Evolutionary conservation across 64 coral and sea anemone species (phyloP), one percentile per base, ranked within the genome.

Genomic region (Stichodactyla mertensii): DNA sequence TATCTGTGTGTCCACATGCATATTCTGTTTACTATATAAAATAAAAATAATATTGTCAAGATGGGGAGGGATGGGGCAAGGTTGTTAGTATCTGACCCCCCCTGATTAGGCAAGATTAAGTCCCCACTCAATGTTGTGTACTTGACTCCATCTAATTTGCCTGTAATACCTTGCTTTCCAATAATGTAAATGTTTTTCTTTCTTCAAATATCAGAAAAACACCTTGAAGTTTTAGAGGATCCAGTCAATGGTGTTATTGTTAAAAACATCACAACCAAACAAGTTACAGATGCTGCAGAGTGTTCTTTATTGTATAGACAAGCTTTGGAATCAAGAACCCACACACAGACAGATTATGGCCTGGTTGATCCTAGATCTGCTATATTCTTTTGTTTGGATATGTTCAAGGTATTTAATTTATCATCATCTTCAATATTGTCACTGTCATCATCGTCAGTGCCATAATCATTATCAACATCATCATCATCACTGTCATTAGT

Each of bases 251-350:
- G 94, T 24, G 80, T 81, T 16, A 16, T 89, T 84, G 7, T 95
- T 8, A 85, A 82, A 55, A 89, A 86, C 71, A 87, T 83, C 54
- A 92, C 94, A 53, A 54, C 85, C 11, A 81, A 89, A 64, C 88
- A 87, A 62, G 91, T 92, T 4, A 52, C 71, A 53, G 85, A 95
- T 92, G 94, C 94, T 7, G 94, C 90, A 61, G 94, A 95, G 52
- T 95, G 94, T 77, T 92, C 91, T 54, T 71, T 84, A 82, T 13
- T 92, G 51, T 95, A 87, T 85, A 86, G 94, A 55, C 87, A 92
- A 55, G 90, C 81, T 5, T 92, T 89, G 90, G 83, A 51, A 71
- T 83, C 79, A 53, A 92, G 87, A 66, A 64, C 84, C 16, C 91
- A 92, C 69, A 64, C 77, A 19, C 90, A 87, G 16, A 92, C 77